Evolutionary conservation across 2,888 invertebrate species (phyloP).

Genomic region (Drosophila testacea): DNA sequence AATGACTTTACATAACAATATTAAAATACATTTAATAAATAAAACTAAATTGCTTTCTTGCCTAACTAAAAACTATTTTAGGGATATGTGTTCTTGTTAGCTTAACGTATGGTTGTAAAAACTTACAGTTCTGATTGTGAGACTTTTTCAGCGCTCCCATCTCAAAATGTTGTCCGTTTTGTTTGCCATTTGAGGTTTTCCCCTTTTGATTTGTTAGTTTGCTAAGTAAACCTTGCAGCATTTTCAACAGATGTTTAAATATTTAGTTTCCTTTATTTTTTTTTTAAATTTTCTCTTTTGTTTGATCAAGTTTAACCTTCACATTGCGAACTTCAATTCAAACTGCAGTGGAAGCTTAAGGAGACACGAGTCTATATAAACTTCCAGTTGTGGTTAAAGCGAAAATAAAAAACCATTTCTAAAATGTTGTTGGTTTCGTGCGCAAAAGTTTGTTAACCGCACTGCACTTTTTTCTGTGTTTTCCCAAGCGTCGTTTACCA

Average conservation of each 20-base stretch:
- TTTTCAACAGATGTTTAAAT: conserved; percentile 26
- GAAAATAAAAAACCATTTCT: not conserved
- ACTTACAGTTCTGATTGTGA: conserved; percentile 38
- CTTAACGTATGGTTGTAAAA: conserved; percentile 21
- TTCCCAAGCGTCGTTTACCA: conserved; percentile 41
- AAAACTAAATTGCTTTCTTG: too few relatives aligned
- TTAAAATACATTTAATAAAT: not conserved
- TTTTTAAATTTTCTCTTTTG: conserved; percentile 9
- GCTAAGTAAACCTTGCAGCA: conserved; percentile 48
- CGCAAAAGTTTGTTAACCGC: conserved; percentile 59
- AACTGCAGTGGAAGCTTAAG: conserved; percentile 34
- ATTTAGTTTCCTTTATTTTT: conserved; percentile 6
- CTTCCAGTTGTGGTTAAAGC: not conserved
- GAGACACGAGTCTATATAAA: conserved; percentile 25
- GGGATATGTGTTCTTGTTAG: too few relatives aligned
- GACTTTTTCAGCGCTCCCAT: conserved; percentile 36
- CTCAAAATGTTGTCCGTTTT: conserved; percentile 11
- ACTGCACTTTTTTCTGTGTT: conserved; percentile 32
- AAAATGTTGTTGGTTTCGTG: conserved; percentile 41
- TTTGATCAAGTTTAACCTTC: conserved; percentile 27
- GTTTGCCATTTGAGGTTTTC: conserved; percentile 17
- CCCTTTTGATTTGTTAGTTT: conserved; percentile 37
- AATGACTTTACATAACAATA: not conserved
- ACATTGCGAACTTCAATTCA: conserved; percentile 42
- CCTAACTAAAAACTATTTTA: too few relatives aligned